These are phyloP conservation scores for Drosophila ironensis DNA, from an alignment of 1,140 invertebrate genomes.

Conservation along the genomic window DNA sequence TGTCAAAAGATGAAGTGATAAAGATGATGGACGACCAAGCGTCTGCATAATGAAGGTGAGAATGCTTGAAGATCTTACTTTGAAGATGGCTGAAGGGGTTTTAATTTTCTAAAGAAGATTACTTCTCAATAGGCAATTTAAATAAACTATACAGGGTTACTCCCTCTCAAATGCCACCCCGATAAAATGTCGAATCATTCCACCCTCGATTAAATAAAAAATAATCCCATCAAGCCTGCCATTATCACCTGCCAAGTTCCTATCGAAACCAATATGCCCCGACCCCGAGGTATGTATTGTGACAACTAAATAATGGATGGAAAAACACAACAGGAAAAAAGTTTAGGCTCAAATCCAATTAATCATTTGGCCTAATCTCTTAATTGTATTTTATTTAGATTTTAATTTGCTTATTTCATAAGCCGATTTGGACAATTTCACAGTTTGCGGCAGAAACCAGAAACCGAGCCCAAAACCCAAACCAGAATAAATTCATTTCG, in stretches of 20 bases:
- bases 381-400: slow-evolving; percentile 75
- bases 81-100: too few species aligned
- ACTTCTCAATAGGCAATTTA: background rate
- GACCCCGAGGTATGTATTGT: slow-evolving; percentile 23
- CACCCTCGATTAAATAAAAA: slow-evolving; percentile 13
- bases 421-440: slow-evolving; percentile 75
- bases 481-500: slow-evolving; percentile 31
- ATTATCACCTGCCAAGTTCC: slow-evolving; percentile 31
- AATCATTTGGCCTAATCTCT: slow-evolving; percentile 73
- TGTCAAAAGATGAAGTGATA: slow-evolving; percentile 49
- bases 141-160: background rate
- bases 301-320: slow-evolving; percentile 40
- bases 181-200: slow-evolving; percentile 19
- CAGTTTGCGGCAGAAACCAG: slow-evolving; percentile 53
- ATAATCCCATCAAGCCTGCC: slow-evolving; percentile 37
- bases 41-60: slow-evolving; percentile 30
- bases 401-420: slow-evolving; percentile 75
- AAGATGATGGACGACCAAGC: slow-evolving; percentile 28
- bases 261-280: slow-evolving; percentile 26
- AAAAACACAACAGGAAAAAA: slow-evolving; percentile 17
- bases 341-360: slow-evolving; percentile 50
- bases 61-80: background rate
- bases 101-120: too few species aligned
- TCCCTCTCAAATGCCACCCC: slow-evolving; percentile 8
- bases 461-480: slow-evolving; percentile 23